Base-by-base conservation (phyloP, 2,113 vertebrate genomes). In the Sminthopsis crassicaudata region DNA sequence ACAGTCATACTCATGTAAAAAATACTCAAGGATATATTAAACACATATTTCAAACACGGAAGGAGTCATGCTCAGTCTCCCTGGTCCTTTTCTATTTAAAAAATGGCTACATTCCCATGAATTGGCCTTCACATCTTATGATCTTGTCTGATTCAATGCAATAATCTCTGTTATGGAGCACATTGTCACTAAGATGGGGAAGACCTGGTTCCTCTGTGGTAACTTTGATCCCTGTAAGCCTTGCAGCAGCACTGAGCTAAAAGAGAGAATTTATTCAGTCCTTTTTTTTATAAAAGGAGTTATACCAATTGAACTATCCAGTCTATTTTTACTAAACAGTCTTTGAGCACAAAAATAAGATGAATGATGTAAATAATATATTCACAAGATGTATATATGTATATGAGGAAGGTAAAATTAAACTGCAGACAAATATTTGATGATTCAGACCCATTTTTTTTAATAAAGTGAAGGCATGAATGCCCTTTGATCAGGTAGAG, bases 41-140 rank as follows among this genome's bases (percentile, higher is more conserved):
- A 97, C 22, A 36, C 36, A 91, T 95, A 95, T 97, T 97, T 98
- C 91, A 97, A 97, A 96, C 88, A 95, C 3, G 53, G 23, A 93
- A 67, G 57, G 91, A 96, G 23, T n/a, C 67, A 84, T 0, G 0
- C 91, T 95, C 5, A 53, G 51, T 25, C 25, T 89, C 95, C 46
- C 84, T 30, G 22, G 22, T 76, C 60, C 25, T 90, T 89, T 48
- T 53, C 2, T 89, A 92, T 95, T 98, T 89, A 92, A 94, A 94
- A 89, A 91, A 52, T 46, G 96, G 8, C 16, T 27, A 0, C 30
- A 60, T 88, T 57, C 53, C 91, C 93, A 90, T 93, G 67, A 94
- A 95, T 95, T 96, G 89, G 10, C 25, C 88, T 67, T 96, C 55
- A 50, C 23, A 90, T 2, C 19, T 53, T 96, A 10, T 48, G 42